phyloP scores from a whole-genome alignment of 1,140 invertebrate genomes.

The Chlorops oryzae region DNA sequence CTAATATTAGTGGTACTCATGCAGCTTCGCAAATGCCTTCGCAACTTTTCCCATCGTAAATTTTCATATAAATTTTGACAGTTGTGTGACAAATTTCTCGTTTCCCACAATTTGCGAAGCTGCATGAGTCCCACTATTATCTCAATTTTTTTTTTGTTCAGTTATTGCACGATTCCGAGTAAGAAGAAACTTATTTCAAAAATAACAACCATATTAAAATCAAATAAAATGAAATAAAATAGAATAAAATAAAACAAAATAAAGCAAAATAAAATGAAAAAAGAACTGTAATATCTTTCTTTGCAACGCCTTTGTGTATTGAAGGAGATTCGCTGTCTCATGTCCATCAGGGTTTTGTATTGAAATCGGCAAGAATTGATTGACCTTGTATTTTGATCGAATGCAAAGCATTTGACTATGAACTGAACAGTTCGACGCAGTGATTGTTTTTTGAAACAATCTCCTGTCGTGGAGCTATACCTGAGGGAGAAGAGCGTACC shows the following conservation, averaged over 20 bases:
- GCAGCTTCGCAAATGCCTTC: background rate
- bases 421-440: background rate
- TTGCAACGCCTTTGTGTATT: background rate
- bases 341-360: background rate
- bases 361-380: background rate
- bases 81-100: background rate
- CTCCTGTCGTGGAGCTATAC: background rate
- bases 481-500: too few relatives aligned
- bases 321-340: background rate
- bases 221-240: background rate
- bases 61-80: background rate
- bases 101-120: background rate
- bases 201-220: background rate
- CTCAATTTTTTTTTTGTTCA: background rate
- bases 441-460: background rate
- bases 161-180: background rate
- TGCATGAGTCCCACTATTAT: background rate
- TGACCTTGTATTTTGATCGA: background rate
- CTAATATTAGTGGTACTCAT: conserved; percentile 3
- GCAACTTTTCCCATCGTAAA: background rate
- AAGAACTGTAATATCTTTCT: background rate
- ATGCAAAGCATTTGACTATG: background rate
- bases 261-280: background rate
- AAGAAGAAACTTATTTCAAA: background rate
- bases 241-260: background rate